Evolutionary conservation across 2,797 vertebrate genomes (phyloP), one percentile per base, ranked within the genome.

Genomic region (Muraenolepis orangiensis): DNA sequence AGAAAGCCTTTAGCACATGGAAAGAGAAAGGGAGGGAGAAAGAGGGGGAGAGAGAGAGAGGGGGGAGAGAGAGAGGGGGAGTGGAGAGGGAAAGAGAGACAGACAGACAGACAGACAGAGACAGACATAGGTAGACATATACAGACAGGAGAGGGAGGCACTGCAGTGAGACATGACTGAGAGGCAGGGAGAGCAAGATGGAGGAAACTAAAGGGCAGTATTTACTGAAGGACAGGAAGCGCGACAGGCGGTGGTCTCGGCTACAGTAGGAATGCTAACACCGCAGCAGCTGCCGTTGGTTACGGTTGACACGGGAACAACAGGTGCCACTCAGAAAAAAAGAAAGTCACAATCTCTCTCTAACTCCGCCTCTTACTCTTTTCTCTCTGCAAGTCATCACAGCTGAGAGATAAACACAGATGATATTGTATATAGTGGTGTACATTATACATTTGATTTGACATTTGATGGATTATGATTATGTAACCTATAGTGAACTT

Each of bases 221-320:
- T 31, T 14, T 29, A 68, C 28, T 4, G 76, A 75, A 76, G 72
- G 73, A 73, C 13, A 66, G 67, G 64, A 10, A 13, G 61, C 42
- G 66, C n/a, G 32, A 6, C 51, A 28, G 66, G 76, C 68, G 72
- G 75, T 72, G 71, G 71, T 72, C 38, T 36, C 38, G 46, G 76
- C 76, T 73, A n/a, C 74, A 72, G 74, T 29, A 51, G 42, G 69
- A 74, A 74, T 81, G 82, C 57, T 76, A 70, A 73, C 76, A 74
- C 69, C 42, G 57, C 76, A 72, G 29, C 87, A 91, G 88, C 87
- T 87, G 85, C 79, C 68, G 74, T 32, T 69, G 38, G 72, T 51
- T 79, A 5, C 64, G 67, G 73, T 72, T 81, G 72, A 78, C 76
- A 79, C 30, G 26, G 57, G 74, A 2, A 13, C 77, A 77, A 77